A percentile compares a stretch with the other conserved stretches of the same genome.
Conservation (phyloP, 2,888 invertebrate species). For the Heteropelma amictum region DNA sequence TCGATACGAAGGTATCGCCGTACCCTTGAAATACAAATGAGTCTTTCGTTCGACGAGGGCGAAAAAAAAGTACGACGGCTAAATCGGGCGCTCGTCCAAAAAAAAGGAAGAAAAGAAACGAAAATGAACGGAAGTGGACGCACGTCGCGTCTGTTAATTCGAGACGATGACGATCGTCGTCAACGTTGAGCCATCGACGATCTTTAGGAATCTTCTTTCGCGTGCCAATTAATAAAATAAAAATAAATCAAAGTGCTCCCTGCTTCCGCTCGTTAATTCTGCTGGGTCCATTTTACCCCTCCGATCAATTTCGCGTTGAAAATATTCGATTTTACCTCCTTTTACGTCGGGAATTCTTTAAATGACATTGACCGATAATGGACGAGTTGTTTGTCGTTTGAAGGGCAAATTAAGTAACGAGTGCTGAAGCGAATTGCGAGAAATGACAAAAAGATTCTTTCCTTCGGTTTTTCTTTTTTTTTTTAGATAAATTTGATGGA, state of each 20-base stretch:
- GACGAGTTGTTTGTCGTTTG: too few relatives aligned
- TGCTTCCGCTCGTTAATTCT: too few relatives aligned
- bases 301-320: too few relatives aligned
- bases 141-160: neutral
- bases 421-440: too few relatives aligned
- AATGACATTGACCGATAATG: too few relatives aligned
- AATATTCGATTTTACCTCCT: too few relatives aligned
- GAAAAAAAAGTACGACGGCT: neutral
- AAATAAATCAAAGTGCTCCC: neutral
- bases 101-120: slow-evolving; percentile 1
- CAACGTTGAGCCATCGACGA: neutral
- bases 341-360: too few relatives aligned
- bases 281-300: too few relatives aligned
- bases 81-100: slow-evolving; percentile 43
- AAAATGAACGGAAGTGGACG: neutral
- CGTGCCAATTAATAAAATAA: slow-evolving; percentile 42
- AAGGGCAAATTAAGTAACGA: too few relatives aligned
- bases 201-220: slow-evolving; percentile 17
- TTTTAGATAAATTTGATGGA: too few relatives aligned
- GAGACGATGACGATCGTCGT: neutral
- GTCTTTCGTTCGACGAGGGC: neutral
- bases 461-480: too few relatives aligned
- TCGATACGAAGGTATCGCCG: slow-evolving; percentile 58
- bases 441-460: too few relatives aligned
- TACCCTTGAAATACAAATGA: slow-evolving; percentile 62